These are phyloP conservation scores for Drosophila triauraria DNA, from an alignment of 1,140 invertebrate genomes.

Conservation along the genomic window DNA sequence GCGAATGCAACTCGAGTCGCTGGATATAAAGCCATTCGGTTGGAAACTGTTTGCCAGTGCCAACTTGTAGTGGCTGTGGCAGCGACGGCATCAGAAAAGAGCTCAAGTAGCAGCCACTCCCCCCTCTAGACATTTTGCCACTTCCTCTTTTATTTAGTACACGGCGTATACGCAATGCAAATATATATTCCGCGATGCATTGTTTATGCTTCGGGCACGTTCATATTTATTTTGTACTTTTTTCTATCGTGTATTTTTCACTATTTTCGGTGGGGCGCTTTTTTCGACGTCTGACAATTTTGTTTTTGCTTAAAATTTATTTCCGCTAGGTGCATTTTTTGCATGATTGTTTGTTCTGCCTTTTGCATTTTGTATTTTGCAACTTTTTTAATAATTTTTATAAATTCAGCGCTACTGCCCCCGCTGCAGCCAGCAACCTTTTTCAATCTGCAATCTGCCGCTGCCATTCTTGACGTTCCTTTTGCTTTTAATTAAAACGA, in stretches of 20 bases:
- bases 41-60: slow-evolving; percentile 76
- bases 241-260: background rate
- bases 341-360: slow-evolving; percentile 71
- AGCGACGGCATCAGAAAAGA: slow-evolving; percentile 10
- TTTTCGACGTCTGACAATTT: slow-evolving; percentile 43
- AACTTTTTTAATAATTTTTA: slow-evolving; percentile 81
- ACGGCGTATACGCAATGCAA: slow-evolving; percentile 76
- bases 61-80: slow-evolving; percentile 50
- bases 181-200: slow-evolving; percentile 55
- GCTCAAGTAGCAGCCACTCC: slow-evolving; percentile 57
- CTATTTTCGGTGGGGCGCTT: background rate
- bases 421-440: slow-evolving; percentile 55
- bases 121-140: slow-evolving; percentile 18
- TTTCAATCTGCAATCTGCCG: slow-evolving; percentile 52
- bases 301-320: slow-evolving; percentile 33
- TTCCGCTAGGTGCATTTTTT: slow-evolving; percentile 58
- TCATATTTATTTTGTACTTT: slow-evolving; percentile 17
- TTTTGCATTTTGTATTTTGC: slow-evolving; percentile 57
- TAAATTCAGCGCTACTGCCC: slow-evolving; percentile 49
- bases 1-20: slow-evolving; percentile 65
- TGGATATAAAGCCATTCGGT: slow-evolving; percentile 76
- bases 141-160: slow-evolving; percentile 69
- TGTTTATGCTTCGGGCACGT: slow-evolving; percentile 57
- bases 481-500: slow-evolving; percentile 80
- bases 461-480: slow-evolving; percentile 53